Evolutionary conservation across 2,113 vertebrate genomes (phyloP), one percentile per base, ranked within the genome.

Genomic region (Apodemus sylvaticus): DNA sequence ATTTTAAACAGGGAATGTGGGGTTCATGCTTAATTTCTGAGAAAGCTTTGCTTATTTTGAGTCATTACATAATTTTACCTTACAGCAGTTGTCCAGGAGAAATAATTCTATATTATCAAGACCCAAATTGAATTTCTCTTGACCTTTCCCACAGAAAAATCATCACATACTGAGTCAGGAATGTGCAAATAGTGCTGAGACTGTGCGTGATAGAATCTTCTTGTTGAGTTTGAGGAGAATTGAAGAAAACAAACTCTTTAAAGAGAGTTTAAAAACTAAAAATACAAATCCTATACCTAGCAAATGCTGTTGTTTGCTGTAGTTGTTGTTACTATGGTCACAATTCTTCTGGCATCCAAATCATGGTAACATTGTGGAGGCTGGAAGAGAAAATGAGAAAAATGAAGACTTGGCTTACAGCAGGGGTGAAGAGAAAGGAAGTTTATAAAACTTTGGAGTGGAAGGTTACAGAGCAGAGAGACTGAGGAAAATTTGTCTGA

Each of bases 121-220:
- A 93, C 26, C 42, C 78, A 48, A 60, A 93, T 73, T 53, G 86
- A 85, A 82, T 70, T 60, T 31, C 22, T 48, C 36, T 48, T 73
- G 79, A 76, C 29, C 8, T 36, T 89, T 93, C 76, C 55, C 51
- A 45, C 24, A 51, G 76, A 95, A 58, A 70, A 90, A 91, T 89
- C 90, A n/a, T 8, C 14, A 90, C 51, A 71, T 2, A 39, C 64
- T 53, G 74, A 90, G 60, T 93, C 93, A 77, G 70, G 86, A 85
- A 58, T 31, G 31, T 17, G 14, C 58, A 86, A 83, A 87, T 9
- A 64, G 34, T 34, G 20, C 9, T 12, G 5, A 16, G 26, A 45
- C 3, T 45, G 53, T 62, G 79, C 39, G 60, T 62, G 81, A 26
- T n/a, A 76, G 16, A 66, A 71, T 62, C 64, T 26, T 76, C 90